A percentile compares a stretch with the other conserved stretches of the same genome.
Conservation (phyloP, 2,888 invertebrate species). For the Drosophila limbata region DNA sequence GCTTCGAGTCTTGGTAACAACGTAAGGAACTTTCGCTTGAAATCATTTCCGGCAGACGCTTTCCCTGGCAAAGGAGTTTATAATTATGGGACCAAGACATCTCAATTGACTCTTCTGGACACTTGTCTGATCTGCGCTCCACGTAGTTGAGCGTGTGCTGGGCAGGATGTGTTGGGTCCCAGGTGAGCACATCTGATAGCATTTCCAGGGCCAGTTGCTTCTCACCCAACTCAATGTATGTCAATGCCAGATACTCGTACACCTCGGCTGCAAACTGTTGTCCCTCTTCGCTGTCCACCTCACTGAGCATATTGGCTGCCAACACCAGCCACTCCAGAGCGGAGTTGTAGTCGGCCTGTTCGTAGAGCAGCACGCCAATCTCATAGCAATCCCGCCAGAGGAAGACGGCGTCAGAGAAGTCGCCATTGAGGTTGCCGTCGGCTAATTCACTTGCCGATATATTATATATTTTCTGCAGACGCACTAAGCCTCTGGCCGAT, state of each 20-base stretch:
- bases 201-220: slow-evolving; percentile 33
- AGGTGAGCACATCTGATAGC: slow-evolving; percentile 44
- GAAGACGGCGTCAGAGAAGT: slow-evolving; percentile 87
- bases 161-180: slow-evolving; percentile 32
- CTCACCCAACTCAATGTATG: slow-evolving; percentile 61
- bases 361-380: slow-evolving; percentile 67
- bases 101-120: rapidly evolving
- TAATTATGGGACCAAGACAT: slow-evolving; percentile 38
- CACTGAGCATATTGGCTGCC: slow-evolving; percentile 32
- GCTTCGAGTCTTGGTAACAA: slow-evolving; percentile 57
- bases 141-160: slow-evolving; percentile 43
- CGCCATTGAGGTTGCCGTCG: slow-evolving; percentile 91
- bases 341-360: slow-evolving; percentile 33
- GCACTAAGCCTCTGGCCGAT: slow-evolving; percentile 94
- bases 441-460: slow-evolving; percentile 93
- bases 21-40: not conserved
- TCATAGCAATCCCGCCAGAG: slow-evolving; percentile 70
- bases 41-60: slow-evolving; percentile 20
- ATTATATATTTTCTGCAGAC: slow-evolving; percentile 96
- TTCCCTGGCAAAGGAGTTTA: slow-evolving; percentile 66
- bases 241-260: slow-evolving; percentile 67
- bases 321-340: slow-evolving; percentile 63
- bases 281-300: not conserved
- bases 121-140: slow-evolving; percentile 17
- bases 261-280: slow-evolving; percentile 38